Evolutionary conservation across 2,113 vertebrate species (phyloP).

Genomic region (Paedocypris sp.): DNA sequence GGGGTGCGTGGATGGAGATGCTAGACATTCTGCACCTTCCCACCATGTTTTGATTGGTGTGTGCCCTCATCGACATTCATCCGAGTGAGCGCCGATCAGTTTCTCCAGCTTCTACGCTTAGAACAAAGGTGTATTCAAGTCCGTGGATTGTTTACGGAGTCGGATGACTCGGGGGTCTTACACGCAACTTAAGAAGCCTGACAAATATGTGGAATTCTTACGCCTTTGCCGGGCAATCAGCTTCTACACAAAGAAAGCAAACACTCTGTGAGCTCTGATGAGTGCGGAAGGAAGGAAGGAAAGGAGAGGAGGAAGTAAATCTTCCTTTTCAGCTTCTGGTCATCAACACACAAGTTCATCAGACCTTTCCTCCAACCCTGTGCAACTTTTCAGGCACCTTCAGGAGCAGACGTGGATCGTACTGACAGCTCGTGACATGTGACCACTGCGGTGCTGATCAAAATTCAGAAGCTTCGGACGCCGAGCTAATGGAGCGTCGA

Average conservation of each 20-base stretch:
- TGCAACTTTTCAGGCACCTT: too few relatives aligned
- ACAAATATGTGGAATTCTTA: constrained; percentile 44
- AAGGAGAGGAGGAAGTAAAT: constrained; percentile 40
- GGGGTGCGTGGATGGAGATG: constrained; percentile 24
- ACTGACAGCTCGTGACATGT: background rate
- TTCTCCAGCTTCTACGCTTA: too few relatives aligned
- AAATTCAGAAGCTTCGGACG: too few relatives aligned
- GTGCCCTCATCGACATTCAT: too few relatives aligned
- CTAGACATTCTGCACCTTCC: constrained; percentile 13
- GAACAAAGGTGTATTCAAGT: too few relatives aligned
- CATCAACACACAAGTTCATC: constrained; percentile 37
- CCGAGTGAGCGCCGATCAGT: too few relatives aligned
- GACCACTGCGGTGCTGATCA: background rate
- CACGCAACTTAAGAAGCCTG: background rate
- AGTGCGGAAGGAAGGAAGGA: background rate
- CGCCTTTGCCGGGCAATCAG: constrained; percentile 38
- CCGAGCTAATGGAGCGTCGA: too few relatives aligned
- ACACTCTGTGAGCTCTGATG: constrained; percentile 36
- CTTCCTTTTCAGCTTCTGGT: constrained; percentile 3
- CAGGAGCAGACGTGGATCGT: background rate
- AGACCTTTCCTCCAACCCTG: too few relatives aligned
- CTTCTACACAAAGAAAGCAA: constrained; percentile 49
- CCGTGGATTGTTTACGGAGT: background rate
- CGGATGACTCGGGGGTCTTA: background rate
- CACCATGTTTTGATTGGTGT: constrained; percentile 21